Evolutionary conservation across 2,888 invertebrate species (phyloP).

Genomic region (Drosophila anceps): DNA sequence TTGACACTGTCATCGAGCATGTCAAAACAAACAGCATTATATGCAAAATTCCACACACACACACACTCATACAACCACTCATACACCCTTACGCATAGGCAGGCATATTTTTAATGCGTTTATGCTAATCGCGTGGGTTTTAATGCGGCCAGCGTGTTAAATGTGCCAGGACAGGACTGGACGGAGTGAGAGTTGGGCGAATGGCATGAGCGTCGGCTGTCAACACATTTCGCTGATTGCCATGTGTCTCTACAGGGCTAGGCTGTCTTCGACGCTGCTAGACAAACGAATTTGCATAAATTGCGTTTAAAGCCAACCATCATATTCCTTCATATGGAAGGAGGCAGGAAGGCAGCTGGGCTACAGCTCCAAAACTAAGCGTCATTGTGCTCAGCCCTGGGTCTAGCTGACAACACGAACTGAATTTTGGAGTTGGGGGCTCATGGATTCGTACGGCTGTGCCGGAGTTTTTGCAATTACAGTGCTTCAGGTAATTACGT

Average conservation of each 20-base stretch:
- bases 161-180: constrained; percentile 67
- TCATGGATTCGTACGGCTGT: background rate
- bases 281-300: constrained; percentile 75
- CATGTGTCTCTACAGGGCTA: constrained; percentile 46
- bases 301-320: constrained; percentile 68
- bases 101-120: constrained; percentile 84
- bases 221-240: constrained; percentile 78
- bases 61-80: background rate
- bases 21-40: constrained; percentile 83
- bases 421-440: background rate
- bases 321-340: background rate
- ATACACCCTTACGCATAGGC: constrained; percentile 46
- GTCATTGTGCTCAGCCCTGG: constrained; percentile 47
- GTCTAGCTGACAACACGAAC: too few species aligned
- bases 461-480: constrained; percentile 67
- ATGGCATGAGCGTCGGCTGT: constrained; percentile 49
- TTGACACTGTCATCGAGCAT: constrained; percentile 80
- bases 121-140: constrained; percentile 83
- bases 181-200: constrained; percentile 21
- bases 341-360: background rate
- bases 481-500: constrained; percentile 77
- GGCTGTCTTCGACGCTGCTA: constrained; percentile 50
- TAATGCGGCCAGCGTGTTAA: constrained; percentile 78
- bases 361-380: constrained; percentile 50
- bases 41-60: constrained; percentile 69